Conservation (phyloP, 2,888 invertebrate species). For the Drosophila macrospina region DNA sequence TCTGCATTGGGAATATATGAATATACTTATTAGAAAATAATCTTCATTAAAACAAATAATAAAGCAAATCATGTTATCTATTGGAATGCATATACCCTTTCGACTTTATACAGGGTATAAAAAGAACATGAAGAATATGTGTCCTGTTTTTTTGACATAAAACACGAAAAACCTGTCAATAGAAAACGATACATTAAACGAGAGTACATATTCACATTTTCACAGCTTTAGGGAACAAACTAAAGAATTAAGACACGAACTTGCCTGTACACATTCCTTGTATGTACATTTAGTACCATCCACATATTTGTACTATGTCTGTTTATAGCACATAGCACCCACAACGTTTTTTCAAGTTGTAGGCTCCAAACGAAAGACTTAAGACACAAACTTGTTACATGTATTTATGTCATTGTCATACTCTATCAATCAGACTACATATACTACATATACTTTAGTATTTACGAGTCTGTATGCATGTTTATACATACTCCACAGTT, state of each 20-base stretch:
- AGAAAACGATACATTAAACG: slow-evolving; percentile 6
- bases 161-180: slow-evolving; percentile 57
- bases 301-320: not conserved
- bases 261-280: slow-evolving; percentile 1
- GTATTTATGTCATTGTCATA: not conserved
- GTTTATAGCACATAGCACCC: not conserved
- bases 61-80: not conserved
- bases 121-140: slow-evolving; percentile 24
- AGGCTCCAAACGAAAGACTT: slow-evolving; percentile 9
- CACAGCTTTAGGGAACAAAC: slow-evolving; percentile 17
- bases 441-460: not conserved
- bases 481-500: not conserved
- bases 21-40: too few relatives aligned
- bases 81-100: not conserved
- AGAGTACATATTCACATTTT: slow-evolving; percentile 15
- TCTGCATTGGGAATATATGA: too few relatives aligned
- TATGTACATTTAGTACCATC: not conserved
- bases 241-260: slow-evolving; percentile 22
- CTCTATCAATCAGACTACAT: not conserved
- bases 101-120: slow-evolving; percentile 19
- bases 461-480: not conserved
- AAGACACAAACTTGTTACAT: slow-evolving; percentile 18
- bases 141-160: slow-evolving; percentile 29
- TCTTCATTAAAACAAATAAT: too few relatives aligned
- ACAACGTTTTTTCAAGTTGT: not conserved